Evolutionary conservation across 2,888 invertebrate species (phyloP).

Genomic region (Cryptocephalus primarius): DNA sequence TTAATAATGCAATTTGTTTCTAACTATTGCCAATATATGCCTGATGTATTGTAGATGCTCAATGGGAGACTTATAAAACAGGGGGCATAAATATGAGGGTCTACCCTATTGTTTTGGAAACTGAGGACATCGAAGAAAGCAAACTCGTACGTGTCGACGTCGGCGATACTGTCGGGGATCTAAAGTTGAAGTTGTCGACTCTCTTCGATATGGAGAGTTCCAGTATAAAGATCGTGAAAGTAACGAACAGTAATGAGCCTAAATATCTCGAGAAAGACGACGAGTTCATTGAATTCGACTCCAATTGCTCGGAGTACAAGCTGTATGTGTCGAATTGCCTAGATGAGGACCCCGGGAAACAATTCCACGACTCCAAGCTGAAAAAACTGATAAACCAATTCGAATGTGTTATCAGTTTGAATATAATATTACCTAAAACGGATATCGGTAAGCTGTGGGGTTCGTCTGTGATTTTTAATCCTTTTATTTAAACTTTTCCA

Average conservation of each 20-base stretch:
- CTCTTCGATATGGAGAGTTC: slow-evolving; percentile 33
- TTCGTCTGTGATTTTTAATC: neutral
- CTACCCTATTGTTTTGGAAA: slow-evolving; percentile 48
- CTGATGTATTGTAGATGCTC: slow-evolving; percentile 19
- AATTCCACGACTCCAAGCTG: slow-evolving; percentile 40
- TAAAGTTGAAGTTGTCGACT: slow-evolving; percentile 45
- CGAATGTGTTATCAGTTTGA: slow-evolving; percentile 50
- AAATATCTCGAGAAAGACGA: slow-evolving; percentile 34
- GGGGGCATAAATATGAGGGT: slow-evolving; percentile 52
- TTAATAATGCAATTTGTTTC: no score
- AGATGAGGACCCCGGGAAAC: slow-evolving; percentile 38
- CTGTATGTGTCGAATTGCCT: slow-evolving; percentile 41
- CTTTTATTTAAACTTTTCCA: slow-evolving; percentile 8
- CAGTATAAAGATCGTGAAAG: slow-evolving; percentile 30
- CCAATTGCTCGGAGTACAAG: slow-evolving; percentile 33
- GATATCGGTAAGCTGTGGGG: slow-evolving; percentile 40
- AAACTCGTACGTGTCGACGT: slow-evolving; percentile 47
- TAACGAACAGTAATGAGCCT: slow-evolving; percentile 32
- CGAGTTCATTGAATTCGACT: slow-evolving; percentile 31
- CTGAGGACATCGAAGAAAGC: slow-evolving; percentile 51
- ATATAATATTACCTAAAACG: slow-evolving; percentile 50
- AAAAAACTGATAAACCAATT: slow-evolving; percentile 45
- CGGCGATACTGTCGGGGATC: slow-evolving; percentile 44
- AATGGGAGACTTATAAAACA: slow-evolving; percentile 51
- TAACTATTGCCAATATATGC: no score